Evolutionary conservation across 1,140 invertebrate genomes (phyloP), one percentile per base, ranked within the genome.

Genomic region (Drosophila pallidifrons): DNA sequence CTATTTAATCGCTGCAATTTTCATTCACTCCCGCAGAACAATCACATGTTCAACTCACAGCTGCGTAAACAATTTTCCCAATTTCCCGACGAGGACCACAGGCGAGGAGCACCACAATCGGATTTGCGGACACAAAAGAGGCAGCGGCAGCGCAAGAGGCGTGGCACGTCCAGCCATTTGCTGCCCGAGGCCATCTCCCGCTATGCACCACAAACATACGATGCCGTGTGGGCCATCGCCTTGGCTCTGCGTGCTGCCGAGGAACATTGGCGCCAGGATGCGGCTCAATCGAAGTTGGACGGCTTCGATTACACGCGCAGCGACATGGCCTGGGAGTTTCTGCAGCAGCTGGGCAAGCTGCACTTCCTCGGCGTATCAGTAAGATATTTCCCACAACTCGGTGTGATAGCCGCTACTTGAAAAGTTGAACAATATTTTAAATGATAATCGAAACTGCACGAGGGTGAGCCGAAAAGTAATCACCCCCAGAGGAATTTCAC

Each of bases 191-290:
- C 94, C 1, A 93, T 95, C 1, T 96, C 96, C 1, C 94, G 94
- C 52, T 97, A 95, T 82, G 95, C 96, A 0, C 95, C 95, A 0
- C 96, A 97, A 85, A 95, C 96, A 0, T 98, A 98, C 87, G 97
- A 98, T 81, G 97, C 97, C 0, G 95, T 98, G 1, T 98, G 97
- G 97, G 96, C 96, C 0, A 96, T 98, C 72, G 97, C 96, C 0
- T 82, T 97, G 10, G 95, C 96, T 0, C 91, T 91, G 60, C 69
- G 87, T 2, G 92, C 88, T 10, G 86, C 92, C 52, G 91, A 92
- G 76, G 78, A 91, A 55, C 80, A 91, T 57, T 92, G 91, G 91
- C 78, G 80, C 0, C 82, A 69, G 30, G 75, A 82, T 43, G 81
- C 91, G 20, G 75, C 73, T 3, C 77, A 87, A 43, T 91, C 83